These are phyloP conservation scores for Prunella strophiata DNA, from an alignment of 2,797 vertebrate species.

Conservation along the genomic window DNA sequence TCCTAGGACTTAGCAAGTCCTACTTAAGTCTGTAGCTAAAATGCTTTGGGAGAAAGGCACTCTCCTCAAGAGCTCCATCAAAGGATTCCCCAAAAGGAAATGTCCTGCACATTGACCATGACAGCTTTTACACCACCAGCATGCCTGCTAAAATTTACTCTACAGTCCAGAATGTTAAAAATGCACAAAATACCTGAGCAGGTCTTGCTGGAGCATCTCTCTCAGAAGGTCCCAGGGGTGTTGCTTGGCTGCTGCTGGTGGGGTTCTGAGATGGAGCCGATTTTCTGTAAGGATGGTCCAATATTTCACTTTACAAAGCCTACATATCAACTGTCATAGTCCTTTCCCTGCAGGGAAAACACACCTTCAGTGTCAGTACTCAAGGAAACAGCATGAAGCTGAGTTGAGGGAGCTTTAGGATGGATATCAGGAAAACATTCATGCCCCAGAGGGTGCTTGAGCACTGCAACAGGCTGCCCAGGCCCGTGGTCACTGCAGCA, in stretches of 20 bases:
- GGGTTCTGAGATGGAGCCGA: slow-evolving; percentile 77
- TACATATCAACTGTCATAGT: background rate
- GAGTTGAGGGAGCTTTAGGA: background rate
- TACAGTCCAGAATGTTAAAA: background rate
- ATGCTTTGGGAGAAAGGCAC: too few species aligned
- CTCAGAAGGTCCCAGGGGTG: slow-evolving; percentile 75
- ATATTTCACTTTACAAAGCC: slow-evolving; percentile 43
- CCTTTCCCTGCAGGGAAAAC: background rate
- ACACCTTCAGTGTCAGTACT: background rate
- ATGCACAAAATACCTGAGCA: slow-evolving; percentile 79
- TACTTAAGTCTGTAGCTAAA: background rate
- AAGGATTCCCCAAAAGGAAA: background rate
- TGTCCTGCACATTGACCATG: background rate
- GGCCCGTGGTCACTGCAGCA: background rate
- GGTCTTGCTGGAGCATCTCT: slow-evolving; percentile 77
- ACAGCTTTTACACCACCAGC: background rate
- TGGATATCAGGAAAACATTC: background rate
- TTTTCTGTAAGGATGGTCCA: slow-evolving; percentile 82
- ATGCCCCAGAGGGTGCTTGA: background rate
- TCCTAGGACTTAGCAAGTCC: background rate
- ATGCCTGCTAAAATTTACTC: background rate
- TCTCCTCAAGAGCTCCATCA: background rate
- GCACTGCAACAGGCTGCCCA: background rate
- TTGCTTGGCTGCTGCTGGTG: slow-evolving; percentile 59
- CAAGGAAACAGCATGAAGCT: background rate